phyloP scores from a whole-genome alignment of 2,113 vertebrate genomes.

The Lonchura striata region DNA sequence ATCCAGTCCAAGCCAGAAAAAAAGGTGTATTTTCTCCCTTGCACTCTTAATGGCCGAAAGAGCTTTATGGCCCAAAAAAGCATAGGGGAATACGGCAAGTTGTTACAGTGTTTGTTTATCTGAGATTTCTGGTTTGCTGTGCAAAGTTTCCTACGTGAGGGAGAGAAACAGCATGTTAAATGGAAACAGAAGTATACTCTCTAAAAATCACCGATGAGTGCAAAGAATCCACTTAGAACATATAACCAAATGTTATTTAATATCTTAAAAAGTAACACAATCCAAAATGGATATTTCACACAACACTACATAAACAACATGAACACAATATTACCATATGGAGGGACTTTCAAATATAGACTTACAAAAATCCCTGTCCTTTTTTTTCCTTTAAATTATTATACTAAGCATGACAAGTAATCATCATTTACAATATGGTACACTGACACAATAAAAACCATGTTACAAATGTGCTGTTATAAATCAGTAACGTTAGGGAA shows the following conservation, averaged over 20 bases:
- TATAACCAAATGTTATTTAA: constrained; percentile 99
- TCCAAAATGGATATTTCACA: constrained; percentile 95
- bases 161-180: neutral
- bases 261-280: constrained; percentile 99
- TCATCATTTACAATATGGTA: constrained; percentile 98
- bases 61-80: neutral
- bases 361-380: constrained; percentile 93
- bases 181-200: neutral
- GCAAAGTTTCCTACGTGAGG: neutral
- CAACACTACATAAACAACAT: constrained; percentile 96
- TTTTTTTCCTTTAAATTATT: constrained; percentile 90
- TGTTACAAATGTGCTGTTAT: constrained; percentile 94
- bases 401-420: constrained; percentile 98
- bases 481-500: constrained; percentile 96
- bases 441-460: constrained; percentile 95
- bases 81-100: neutral
- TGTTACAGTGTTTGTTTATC: neutral
- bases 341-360: constrained; percentile 98
- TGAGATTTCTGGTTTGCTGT: neutral
- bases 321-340: constrained; percentile 95
- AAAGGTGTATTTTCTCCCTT: neutral
- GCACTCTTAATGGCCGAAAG: neutral
- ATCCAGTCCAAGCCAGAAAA: neutral
- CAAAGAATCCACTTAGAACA: constrained; percentile 80
- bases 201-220: constrained; percentile 25